These are phyloP conservation scores for Myrmecophaga tridactyla DNA, from an alignment of 2,113 vertebrate genomes.

Conservation along the genomic window DNA sequence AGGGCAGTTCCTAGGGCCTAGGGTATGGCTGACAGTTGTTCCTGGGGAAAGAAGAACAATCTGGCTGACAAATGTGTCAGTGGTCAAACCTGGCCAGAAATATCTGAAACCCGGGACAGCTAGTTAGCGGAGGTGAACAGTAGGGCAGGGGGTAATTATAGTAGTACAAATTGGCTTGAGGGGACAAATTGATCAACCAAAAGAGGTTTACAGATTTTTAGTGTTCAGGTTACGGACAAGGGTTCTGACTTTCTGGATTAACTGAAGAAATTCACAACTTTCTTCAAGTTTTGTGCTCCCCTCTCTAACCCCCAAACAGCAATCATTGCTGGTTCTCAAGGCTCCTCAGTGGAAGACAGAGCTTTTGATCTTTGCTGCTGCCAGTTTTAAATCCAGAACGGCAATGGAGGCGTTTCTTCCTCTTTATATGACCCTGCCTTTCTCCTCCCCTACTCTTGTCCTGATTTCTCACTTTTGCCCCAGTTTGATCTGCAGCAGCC, in stretches of 20 bases:
- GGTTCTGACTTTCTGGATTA: constrained; percentile 23
- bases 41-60: constrained; percentile 1
- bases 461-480: background rate
- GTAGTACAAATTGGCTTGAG: constrained; percentile 58
- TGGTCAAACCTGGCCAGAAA: constrained; percentile 47
- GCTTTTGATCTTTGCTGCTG: background rate
- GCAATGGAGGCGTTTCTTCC: background rate
- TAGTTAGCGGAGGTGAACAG: constrained; percentile 52
- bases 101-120: background rate
- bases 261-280: constrained; percentile 1
- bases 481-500: background rate
- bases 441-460: background rate
- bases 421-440: background rate
- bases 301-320: background rate
- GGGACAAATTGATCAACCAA: constrained; percentile 72
- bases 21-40: background rate
- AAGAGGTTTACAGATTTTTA: constrained; percentile 69
- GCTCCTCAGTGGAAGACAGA: background rate
- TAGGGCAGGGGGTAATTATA: constrained; percentile 64
- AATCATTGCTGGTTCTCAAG: background rate
- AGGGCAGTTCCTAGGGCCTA: background rate
- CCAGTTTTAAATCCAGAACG: background rate
- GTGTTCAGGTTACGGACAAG: constrained; percentile 51
- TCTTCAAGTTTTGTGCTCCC: background rate
- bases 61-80: constrained; percentile 30